Evolutionary conservation across 2,113 vertebrate genomes (phyloP).

Genomic region (Prunella fulvescens): DNA sequence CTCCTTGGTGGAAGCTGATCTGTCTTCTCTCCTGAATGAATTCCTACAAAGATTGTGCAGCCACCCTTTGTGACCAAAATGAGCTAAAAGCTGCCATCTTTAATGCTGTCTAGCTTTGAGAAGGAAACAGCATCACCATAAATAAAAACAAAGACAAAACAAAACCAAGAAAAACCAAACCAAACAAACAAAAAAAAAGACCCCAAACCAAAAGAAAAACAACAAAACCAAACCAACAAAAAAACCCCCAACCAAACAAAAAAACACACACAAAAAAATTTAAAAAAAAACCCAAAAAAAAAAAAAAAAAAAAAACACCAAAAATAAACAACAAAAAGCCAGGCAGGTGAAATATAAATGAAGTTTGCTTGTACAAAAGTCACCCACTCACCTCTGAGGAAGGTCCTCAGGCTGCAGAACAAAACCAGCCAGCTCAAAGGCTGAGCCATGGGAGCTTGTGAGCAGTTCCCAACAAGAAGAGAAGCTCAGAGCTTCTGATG

Average conservation of each 20-base stretch:
- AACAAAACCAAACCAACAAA: rapidly evolving
- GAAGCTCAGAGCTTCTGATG: neutral
- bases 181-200: neutral
- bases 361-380: neutral
- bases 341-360: too few relatives aligned
- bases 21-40: neutral
- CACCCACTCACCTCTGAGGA: slow-evolving; percentile 22
- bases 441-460: neutral
- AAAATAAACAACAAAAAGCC: too few relatives aligned
- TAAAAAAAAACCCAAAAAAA: neutral
- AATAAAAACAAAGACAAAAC: neutral
- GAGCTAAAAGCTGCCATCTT: neutral
- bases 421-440: neutral
- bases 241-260: too few relatives aligned
- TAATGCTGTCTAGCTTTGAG: neutral
- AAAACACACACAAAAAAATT: neutral
- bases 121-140: neutral
- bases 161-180: rapidly evolving
- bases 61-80: neutral
- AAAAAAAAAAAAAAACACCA: rapidly evolving
- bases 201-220: neutral
- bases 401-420: neutral
- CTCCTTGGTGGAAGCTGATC: neutral
- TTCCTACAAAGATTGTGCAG: neutral
- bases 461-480: neutral